Evolutionary conservation across 2,888 invertebrate genomes (phyloP), one percentile per base, ranked within the genome.

Genomic region (Pachydiplax longipennis): DNA sequence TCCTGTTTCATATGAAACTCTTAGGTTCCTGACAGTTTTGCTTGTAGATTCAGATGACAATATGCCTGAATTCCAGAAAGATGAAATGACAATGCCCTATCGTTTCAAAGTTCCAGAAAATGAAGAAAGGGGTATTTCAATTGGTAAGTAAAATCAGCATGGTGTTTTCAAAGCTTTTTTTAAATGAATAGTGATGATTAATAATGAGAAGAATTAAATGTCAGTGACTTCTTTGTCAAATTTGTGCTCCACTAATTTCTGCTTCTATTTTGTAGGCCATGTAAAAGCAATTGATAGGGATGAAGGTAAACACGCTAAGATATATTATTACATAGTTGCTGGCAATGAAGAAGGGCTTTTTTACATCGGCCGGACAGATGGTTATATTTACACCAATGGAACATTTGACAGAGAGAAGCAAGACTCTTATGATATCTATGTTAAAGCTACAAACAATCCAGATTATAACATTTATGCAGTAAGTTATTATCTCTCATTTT

Each of bases 401-500:
- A 96, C 96, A 3, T 96, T 99, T 92, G 98, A 99, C 93, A 95
- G 98, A 91, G 98, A 99, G 94, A 95, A 95, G 90, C 95, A 96
- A 91, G 96, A 96, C 80, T 95, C 96, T 18, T 98, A 98, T 93
- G 94, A 96, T 3, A 94, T 99, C 73, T 96, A 96, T 81, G 95
- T 98, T 90, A 95, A 97, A 93, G 98, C 98, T 0, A 97, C 97
- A 92, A 98, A 98, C 93, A 97, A 97, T 93, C 96, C 97, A 0
- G 96, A 98, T 92, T 94, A 97, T 90, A 97, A 97, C 92, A 87
- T 87, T 35, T 87, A 87, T 91, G 92, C 37, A 90, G 65, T 80
- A 80, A 91, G 90, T 91, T 53, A 5, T 53, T 18, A 53, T 15
- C 18, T 53, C 18, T 2, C 15, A 5, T 53, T 35, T 35, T 80